Evolutionary conservation across 2,888 invertebrate genomes (phyloP), one percentile per base, ranked within the genome.

Genomic region (Lobophora halterata): DNA sequence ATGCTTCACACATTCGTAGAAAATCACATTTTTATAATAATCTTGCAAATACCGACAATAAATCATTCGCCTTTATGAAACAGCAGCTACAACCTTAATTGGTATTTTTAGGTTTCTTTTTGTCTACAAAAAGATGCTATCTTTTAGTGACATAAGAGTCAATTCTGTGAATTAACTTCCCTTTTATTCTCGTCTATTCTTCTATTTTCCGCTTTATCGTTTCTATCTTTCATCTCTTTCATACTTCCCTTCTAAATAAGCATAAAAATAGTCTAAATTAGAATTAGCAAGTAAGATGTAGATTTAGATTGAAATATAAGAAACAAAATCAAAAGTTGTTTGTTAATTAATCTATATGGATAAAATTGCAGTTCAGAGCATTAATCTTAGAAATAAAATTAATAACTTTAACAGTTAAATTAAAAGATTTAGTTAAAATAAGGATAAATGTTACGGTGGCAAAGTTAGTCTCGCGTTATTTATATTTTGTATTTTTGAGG

Each of bases 291-390:
- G 59, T 70, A 80, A 81, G 68, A 57, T 40, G 80, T 85, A 85
- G 81, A 54, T 41, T 57, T 80, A 85, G 74, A n/a, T n/a, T 13
- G 49, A 63, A 70, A 66, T 72, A 71, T 63, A 75, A 71, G 65
- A 65, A 73, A 66, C 58, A 69, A 69, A 75, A 70, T 71, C 74
- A 75, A 81, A 77, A 82, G 80, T 83, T 86, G 82, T 81, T 86
- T 82, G 86, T 85, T 86, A 85, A 86, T 85, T 86, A 85, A 86
- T 79, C 73, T 74, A 65, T 72, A 80, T 70, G 69, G n/a, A 79
- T 81, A 82, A 81, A 85, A 80, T 59, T 82, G 86, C 86, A 85
- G 82, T 87, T 86, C 87, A 85, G 87, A 86, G 79, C 66, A 67
- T 82, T 85, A 83, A 80, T 71, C 75, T 75, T 82, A 86, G 78